These are phyloP conservation scores for Pseudomyrmex pallidus DNA, from an alignment of 1,140 invertebrate genomes.

Conservation along the genomic window DNA sequence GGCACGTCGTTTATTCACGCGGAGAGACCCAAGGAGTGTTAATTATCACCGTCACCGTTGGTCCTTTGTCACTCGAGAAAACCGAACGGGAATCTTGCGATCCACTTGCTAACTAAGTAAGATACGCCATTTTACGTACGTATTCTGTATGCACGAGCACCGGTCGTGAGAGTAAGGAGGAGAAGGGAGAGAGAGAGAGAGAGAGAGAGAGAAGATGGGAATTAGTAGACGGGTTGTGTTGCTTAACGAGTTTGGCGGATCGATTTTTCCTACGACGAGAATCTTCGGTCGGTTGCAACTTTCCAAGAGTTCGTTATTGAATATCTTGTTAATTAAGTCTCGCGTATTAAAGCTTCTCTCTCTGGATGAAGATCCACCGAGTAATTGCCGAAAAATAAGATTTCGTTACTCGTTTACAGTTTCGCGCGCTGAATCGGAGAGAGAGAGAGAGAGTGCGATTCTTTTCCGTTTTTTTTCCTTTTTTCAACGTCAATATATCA, in stretches of 20 bases:
- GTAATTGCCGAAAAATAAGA: conserved; percentile 35
- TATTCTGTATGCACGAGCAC: conserved; percentile 1
- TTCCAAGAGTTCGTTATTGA: conserved; percentile 45
- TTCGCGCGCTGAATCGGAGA: not conserved
- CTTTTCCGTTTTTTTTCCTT: not conserved
- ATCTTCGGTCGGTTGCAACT: conserved; percentile 38
- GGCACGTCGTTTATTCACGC: conserved; percentile 22
- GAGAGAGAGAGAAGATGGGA: not conserved
- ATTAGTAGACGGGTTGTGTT: conserved; percentile 40
- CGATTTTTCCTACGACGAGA: conserved; percentile 46
- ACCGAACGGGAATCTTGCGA: conserved; percentile 14
- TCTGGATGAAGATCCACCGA: not conserved
- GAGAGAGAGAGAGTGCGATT: not conserved
- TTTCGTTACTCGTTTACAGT: not conserved
- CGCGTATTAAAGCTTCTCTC: conserved; percentile 9
- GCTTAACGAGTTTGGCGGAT: conserved; percentile 47
- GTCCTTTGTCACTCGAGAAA: conserved; percentile 17
- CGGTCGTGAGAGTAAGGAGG: not conserved
- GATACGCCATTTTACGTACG: conserved; percentile 23
- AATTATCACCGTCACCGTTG: conserved; percentile 27
- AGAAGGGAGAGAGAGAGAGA: not conserved
- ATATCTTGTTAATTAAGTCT: conserved; percentile 53
- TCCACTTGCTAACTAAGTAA: conserved; percentile 7
- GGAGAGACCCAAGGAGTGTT: conserved; percentile 6
- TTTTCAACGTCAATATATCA: too few species aligned